phyloP scores from a whole-genome alignment of 2,113 vertebrate genomes.

The Manacus vitellinus region DNA sequence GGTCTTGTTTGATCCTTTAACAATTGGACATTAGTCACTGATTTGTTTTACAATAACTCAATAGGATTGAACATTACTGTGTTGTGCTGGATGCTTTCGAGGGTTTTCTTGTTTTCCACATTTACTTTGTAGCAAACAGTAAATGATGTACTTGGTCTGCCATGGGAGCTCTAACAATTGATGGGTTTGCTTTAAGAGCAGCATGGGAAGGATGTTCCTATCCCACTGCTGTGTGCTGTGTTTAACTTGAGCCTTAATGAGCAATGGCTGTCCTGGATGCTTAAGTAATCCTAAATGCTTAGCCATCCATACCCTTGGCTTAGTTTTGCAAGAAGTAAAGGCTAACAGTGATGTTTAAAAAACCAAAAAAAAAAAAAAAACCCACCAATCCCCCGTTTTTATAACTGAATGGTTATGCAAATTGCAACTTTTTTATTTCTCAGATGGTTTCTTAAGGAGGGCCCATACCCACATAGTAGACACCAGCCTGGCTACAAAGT shows the following conservation, averaged over 20 bases:
- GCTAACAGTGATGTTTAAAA: background rate
- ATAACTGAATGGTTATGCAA: background rate
- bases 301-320: background rate
- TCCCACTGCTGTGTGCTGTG: conserved; percentile 28
- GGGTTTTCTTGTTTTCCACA: conserved; percentile 52
- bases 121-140: conserved; percentile 52
- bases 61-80: conserved; percentile 56
- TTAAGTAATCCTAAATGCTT: conserved; percentile 37
- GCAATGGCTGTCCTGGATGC: conserved; percentile 18
- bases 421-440: background rate
- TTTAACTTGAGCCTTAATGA: conserved; percentile 70
- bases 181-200: conserved; percentile 67
- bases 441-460: background rate
- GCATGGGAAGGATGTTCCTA: background rate
- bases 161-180: conserved; percentile 55
- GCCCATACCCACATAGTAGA: background rate
- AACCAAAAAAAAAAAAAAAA: no score
- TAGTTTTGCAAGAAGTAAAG: background rate
- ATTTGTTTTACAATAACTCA: conserved; percentile 76
- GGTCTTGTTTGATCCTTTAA: conserved; percentile 74
- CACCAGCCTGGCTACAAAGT: background rate
- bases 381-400: background rate
- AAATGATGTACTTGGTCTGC: conserved; percentile 47
- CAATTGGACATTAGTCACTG: conserved; percentile 74
- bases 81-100: conserved; percentile 36